Evolutionary conservation across 2,113 vertebrate genomes (phyloP).

Genomic region (Hippocampus abdominalis): DNA sequence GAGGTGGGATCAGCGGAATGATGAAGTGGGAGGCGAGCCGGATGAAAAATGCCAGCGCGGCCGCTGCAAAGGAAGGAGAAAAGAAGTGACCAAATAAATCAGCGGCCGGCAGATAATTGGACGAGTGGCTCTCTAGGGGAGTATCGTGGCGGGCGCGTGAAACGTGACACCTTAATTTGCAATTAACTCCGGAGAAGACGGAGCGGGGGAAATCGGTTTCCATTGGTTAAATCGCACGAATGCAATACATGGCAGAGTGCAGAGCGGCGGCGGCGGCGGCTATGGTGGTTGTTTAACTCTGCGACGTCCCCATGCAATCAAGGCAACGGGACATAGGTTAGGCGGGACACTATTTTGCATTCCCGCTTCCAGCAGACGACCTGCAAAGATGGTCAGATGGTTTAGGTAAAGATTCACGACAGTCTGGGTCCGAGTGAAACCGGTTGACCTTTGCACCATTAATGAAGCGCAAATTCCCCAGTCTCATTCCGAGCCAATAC

Average conservation of each 20-base stretch:
- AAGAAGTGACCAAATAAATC: slow-evolving; percentile 11
- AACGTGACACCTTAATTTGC: slow-evolving; percentile 6
- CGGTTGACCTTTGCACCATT: not conserved
- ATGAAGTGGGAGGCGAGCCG: not conserved
- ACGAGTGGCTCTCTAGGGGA: not conserved
- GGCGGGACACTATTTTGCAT: not conserved
- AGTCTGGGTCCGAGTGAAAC: not conserved
- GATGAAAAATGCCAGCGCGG: slow-evolving; percentile 1
- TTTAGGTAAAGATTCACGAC: too few relatives aligned
- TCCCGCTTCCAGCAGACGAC: not conserved
- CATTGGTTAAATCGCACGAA: not conserved
- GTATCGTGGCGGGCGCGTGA: not conserved
- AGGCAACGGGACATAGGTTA: not conserved
- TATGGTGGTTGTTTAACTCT: not conserved
- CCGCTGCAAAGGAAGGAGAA: not conserved
- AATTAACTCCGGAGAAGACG: not conserved
- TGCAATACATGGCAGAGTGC: slow-evolving; percentile 5
- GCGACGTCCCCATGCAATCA: not conserved
- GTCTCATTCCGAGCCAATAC: slow-evolving; percentile 1
- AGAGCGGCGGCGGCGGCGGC: not conserved
- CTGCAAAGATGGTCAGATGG: not conserved
- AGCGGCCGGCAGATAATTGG: slow-evolving; percentile 1
- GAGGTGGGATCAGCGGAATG: not conserved
- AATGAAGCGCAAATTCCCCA: not conserved
- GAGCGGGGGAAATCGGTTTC: not conserved